Conservation (phyloP, 1,140 invertebrate genomes). For the Drosophila tani region DNA sequence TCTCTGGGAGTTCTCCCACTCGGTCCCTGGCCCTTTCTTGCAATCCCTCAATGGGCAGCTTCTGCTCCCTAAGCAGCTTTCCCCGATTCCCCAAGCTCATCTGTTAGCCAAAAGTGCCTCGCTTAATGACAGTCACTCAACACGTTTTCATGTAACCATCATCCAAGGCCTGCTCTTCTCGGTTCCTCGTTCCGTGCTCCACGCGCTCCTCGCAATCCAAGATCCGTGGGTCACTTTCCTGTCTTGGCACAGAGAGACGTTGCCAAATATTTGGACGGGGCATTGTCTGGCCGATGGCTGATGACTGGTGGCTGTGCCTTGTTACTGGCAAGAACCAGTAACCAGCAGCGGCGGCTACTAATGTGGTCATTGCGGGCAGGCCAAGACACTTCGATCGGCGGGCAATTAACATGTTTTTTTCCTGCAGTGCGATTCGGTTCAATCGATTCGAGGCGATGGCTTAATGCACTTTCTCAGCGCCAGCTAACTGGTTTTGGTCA, state of each 20-base stretch:
- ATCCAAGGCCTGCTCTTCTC: slow-evolving; percentile 35
- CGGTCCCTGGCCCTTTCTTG: neutral
- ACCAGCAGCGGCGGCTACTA: slow-evolving; percentile 40
- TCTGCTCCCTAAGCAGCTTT: slow-evolving; percentile 23
- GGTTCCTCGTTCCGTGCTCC: slow-evolving; percentile 2
- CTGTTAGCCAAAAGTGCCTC: slow-evolving; percentile 11
- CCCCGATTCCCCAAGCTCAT: slow-evolving; percentile 23
- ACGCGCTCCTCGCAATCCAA: slow-evolving; percentile 11
- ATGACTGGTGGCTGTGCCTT: slow-evolving; percentile 10
- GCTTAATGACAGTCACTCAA: slow-evolving; percentile 31
- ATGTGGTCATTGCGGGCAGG: slow-evolving; percentile 1
- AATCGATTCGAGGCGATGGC: slow-evolving; percentile 41
- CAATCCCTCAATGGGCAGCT: neutral
- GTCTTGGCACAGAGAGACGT: slow-evolving; percentile 51
- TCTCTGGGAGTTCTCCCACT: neutral
- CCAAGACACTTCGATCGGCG: slow-evolving; percentile 40
- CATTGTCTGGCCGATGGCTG: slow-evolving; percentile 28
- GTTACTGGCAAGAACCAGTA: slow-evolving; percentile 76
- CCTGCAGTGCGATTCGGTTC: slow-evolving; percentile 5
- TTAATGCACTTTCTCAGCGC: slow-evolving; percentile 78
- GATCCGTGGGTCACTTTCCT: slow-evolving; percentile 49
- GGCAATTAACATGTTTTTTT: slow-evolving; percentile 74
- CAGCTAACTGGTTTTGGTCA: slow-evolving; percentile 41
- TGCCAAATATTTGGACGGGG: slow-evolving; percentile 70
- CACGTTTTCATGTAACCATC: slow-evolving; percentile 50